These are phyloP conservation scores for Ceratothoa steindachneri DNA, from an alignment of 2,888 invertebrate species.

Conservation along the genomic window DNA sequence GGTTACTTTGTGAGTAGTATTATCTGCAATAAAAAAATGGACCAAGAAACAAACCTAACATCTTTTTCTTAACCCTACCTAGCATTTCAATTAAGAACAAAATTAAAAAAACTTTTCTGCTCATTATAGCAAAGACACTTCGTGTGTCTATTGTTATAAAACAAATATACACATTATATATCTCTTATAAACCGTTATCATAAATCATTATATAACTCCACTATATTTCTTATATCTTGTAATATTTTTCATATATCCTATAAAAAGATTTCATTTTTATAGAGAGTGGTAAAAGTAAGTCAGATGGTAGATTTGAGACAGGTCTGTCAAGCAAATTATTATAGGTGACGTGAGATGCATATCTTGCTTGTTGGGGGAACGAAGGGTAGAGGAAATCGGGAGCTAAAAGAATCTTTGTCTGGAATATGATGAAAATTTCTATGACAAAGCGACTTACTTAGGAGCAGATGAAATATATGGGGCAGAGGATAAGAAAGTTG, in stretches of 20 bases:
- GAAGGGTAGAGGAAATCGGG: background rate
- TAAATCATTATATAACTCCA: background rate
- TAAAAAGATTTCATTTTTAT: background rate
- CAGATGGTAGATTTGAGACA: background rate
- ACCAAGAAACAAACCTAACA: too few relatives aligned
- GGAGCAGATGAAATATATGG: too few relatives aligned
- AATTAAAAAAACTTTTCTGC: too few relatives aligned
- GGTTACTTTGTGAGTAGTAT: too few relatives aligned
- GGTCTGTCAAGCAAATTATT: background rate
- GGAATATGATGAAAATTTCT: background rate
- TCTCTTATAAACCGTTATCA: background rate
- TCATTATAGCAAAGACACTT: too few relatives aligned
- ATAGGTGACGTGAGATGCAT: constrained; percentile 1
- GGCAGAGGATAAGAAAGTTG: too few relatives aligned
- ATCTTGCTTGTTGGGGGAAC: background rate
- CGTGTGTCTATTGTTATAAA: background rate
- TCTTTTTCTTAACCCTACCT: too few relatives aligned
- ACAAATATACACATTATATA: background rate
- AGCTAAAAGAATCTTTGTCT: background rate
- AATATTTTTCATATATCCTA: background rate
- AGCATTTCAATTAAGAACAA: too few relatives aligned
- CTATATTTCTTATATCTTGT: background rate
- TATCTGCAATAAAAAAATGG: too few relatives aligned
- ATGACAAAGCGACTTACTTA: too few relatives aligned
- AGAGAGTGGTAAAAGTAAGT: background rate